Base-by-base conservation (phyloP, 2,888 invertebrate species). In the Diarsia mendica region DNA sequence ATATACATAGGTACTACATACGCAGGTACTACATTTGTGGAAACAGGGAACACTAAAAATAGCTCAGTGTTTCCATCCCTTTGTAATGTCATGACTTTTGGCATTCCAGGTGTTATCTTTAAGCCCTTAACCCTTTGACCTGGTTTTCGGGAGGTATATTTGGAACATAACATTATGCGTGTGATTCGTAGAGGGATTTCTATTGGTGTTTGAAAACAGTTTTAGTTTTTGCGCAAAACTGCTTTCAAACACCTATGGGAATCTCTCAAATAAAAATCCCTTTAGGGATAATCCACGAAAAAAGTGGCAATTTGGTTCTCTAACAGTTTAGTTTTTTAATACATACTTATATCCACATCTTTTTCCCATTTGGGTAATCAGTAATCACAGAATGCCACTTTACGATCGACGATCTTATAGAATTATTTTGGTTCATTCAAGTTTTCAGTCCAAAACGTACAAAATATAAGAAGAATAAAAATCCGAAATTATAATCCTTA, bases 11-110 rank as follows among this genome's bases (percentile, higher is more conserved):
- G 8, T 39, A 39, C 4, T 28, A 20, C 39, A 18, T 18, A n/a
- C 15, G 2, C 44, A 60, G 13, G 3, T 61, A 60, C 20, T 51
- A 69, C 71, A 72, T 83, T 83, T 72, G 55, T 65, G 39, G 39
- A 44, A 82, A 83, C 64, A 65, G 68, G 67, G n/a, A 58, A 67
- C 48, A 51, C 72, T 84, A 79, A 80, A 78, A 77, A 85, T 87
- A 85, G 66, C 67, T 79, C 39, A 13, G 55, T 23, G 66, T 46
- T 55, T 11, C 5, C 64, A 69, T 55, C 69, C 67, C 72, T 84
- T 74, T 75, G 75, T 72, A 55, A 69, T 65, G 67, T 83, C 65
- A 33, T 76, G 73, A 78, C 80, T 76, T 81, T 75, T 87, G 82
- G 72, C 66, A 65, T 68, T 74, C 51, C 53, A 71, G 51, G 85